phyloP scores from a whole-genome alignment of 2,888 invertebrate genomes.

The Lacanobia wlatinum region DNA sequence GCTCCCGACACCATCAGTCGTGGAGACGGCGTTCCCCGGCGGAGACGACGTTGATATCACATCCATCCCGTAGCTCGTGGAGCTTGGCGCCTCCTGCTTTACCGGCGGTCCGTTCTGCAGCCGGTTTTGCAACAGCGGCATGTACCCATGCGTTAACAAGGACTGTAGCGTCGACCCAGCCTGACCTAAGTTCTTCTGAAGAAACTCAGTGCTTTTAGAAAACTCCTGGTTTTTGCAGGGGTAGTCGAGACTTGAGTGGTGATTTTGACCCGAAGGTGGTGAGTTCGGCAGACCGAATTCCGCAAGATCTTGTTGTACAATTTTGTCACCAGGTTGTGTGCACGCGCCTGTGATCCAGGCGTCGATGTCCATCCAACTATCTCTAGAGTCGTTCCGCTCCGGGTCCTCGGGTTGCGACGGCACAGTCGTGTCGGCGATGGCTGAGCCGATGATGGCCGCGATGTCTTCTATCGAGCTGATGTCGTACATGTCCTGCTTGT shows the following conservation, averaged over 20 bases:
- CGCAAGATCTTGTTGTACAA: constrained; percentile 92
- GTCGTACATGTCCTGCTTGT: constrained; percentile 92
- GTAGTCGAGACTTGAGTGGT: constrained; percentile 89
- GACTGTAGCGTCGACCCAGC: constrained; percentile 94
- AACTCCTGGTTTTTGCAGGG: constrained; percentile 86
- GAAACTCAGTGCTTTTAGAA: constrained; percentile 87
- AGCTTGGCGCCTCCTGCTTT: constrained; percentile 94
- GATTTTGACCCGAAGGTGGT: constrained; percentile 90
- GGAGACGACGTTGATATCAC: constrained; percentile 95
- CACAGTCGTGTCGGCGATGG: constrained; percentile 97
- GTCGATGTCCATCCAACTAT: constrained; percentile 97
- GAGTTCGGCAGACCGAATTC: constrained; percentile 93
- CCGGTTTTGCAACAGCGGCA: constrained; percentile 95
- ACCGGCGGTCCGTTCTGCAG: constrained; percentile 94
- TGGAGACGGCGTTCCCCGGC: constrained; percentile 96
- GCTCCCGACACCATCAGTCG: constrained; percentile 94
- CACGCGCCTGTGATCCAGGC: constrained; percentile 96
- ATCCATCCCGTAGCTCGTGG: constrained; percentile 94
- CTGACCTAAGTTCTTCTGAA: constrained; percentile 88
- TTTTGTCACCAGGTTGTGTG: constrained; percentile 93
- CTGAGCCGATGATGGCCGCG: constrained; percentile 96
- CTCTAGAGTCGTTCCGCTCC: constrained; percentile 93
- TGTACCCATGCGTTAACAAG: constrained; percentile 94
- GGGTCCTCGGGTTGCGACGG: constrained; percentile 94
- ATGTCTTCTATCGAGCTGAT: constrained; percentile 95